phyloP scores from a whole-genome alignment of 2,888 invertebrate genomes.

The Pegoplata infirma region DNA sequence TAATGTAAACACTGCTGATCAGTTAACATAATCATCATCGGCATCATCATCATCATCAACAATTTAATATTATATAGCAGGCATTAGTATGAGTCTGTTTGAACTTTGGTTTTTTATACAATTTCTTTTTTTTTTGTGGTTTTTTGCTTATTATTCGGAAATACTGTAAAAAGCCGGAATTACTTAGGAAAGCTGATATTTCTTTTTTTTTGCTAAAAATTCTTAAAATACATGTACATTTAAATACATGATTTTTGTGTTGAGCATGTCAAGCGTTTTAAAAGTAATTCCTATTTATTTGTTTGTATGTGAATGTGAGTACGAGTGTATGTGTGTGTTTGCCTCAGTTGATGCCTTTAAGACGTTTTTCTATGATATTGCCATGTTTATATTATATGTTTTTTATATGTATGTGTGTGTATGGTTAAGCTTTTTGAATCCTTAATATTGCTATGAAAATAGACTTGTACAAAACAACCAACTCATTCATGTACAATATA shows the following conservation, averaged over 20 bases:
- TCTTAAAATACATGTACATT: conserved; percentile 22
- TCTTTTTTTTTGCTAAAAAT: conserved; percentile 17
- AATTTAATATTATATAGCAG: conserved; percentile 39
- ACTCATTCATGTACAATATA: not conserved
- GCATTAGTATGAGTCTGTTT: not conserved
- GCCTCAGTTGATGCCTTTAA: conserved; percentile 73
- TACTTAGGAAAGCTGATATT: conserved; percentile 27
- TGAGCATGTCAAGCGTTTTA: conserved; percentile 47
- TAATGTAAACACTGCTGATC: conserved; percentile 28
- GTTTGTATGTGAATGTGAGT: too few species aligned
- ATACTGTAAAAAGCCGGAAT: conserved; percentile 50
- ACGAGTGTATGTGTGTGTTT: too few species aligned
- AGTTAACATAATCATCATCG: conserved; percentile 41
- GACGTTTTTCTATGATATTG: conserved; percentile 31
- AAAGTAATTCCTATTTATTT: conserved; percentile 74
- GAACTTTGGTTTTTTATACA: not conserved
- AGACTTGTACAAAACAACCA: conserved; percentile 17
- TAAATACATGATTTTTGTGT: conserved; percentile 8
- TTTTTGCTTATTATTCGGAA: conserved; percentile 60
- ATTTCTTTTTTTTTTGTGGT: conserved; percentile 65
- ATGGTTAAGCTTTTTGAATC: conserved; percentile 72
- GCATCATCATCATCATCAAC: conserved; percentile 35
- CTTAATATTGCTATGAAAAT: conserved; percentile 66
- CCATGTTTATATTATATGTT: not conserved
- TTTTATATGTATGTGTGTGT: conserved; percentile 14